Evolutionary conservation across 23 tunicate species (phyloP).

Genomic region (Trididemnum miniatum): DNA sequence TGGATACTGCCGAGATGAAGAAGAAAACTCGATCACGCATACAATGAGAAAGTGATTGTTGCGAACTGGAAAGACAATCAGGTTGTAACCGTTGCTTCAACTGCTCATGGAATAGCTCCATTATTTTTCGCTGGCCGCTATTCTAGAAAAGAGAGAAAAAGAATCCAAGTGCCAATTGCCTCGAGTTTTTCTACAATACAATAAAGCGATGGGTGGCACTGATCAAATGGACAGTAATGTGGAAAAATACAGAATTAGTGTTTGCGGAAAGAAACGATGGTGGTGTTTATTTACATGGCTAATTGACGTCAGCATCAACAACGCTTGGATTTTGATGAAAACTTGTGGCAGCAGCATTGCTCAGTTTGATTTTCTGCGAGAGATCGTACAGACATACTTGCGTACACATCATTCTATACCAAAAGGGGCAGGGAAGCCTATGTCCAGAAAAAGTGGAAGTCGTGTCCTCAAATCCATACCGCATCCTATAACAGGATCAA

Average conservation of each 20-base stretch:
- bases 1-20: neutral
- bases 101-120: neutral
- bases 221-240: constrained; percentile 6
- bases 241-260: neutral
- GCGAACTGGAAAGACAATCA: constrained; percentile 16
- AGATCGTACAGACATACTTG: neutral
- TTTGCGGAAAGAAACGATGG: constrained; percentile 12
- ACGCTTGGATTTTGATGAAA: constrained; percentile 11
- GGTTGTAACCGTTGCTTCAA: constrained; percentile 1
- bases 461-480: neutral
- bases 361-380: neutral
- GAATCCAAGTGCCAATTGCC: constrained; percentile 3
- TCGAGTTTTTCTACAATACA: neutral
- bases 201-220: constrained; percentile 17
- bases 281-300: constrained; percentile 10
- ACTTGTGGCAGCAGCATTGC: neutral
- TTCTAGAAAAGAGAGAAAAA: neutral
- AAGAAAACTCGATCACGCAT: constrained; percentile 6
- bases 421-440: neutral
- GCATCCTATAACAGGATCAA: neutral
- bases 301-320: constrained; percentile 18
- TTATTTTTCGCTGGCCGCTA: neutral
- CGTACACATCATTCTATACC: neutral
- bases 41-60: neutral
- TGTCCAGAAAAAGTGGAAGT: neutral